Conservation (phyloP, 1,140 invertebrate species). For the Cotesia typhae region DNA sequence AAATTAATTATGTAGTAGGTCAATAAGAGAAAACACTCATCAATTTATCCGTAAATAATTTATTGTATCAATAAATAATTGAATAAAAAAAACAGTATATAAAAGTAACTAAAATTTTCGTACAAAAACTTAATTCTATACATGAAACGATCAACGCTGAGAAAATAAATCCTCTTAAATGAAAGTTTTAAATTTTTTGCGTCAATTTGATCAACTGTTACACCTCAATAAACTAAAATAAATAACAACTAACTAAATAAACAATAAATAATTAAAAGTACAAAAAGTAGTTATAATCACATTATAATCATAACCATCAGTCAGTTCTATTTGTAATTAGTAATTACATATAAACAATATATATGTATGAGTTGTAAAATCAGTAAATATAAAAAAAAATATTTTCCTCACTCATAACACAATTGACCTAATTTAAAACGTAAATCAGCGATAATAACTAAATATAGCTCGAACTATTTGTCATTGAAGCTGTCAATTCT, state of each 20-base stretch:
- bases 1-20: too few species aligned
- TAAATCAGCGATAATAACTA: background rate
- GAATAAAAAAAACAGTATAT: too few species aligned
- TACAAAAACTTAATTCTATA: too few species aligned
- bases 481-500: constrained; percentile 4
- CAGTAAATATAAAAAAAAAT: background rate
- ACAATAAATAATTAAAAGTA: background rate
- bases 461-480: background rate
- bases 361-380: background rate
- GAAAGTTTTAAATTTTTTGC: too few species aligned
- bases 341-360: background rate
- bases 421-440: background rate
- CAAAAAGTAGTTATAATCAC: background rate
- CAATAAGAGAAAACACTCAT: too few species aligned
- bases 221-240: background rate
- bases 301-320: constrained; percentile 10
- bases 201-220: too few species aligned
- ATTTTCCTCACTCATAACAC: background rate
- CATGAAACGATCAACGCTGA: too few species aligned
- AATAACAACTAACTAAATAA: constrained; percentile 6
- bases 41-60: too few species aligned
- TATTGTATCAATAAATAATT: too few species aligned
- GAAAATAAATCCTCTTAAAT: too few species aligned
- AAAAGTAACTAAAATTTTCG: too few species aligned
- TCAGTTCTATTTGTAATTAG: constrained; percentile 19